These are phyloP conservation scores for Drosophila mayri DNA, from an alignment of 1,140 invertebrate genomes.

Conservation along the genomic window DNA sequence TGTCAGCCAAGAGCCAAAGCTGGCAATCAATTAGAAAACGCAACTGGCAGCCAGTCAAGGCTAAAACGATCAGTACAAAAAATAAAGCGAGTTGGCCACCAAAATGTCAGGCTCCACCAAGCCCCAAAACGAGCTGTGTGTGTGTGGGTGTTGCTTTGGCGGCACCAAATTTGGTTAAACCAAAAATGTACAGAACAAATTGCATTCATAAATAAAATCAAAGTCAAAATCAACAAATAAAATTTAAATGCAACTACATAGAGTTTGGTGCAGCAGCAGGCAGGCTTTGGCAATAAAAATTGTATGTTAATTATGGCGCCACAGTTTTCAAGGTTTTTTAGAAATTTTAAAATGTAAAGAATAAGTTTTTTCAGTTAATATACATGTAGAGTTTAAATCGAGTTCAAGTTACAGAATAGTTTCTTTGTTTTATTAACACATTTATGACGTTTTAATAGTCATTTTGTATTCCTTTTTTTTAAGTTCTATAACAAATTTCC, in stretches of 20 bases:
- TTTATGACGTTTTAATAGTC: not conserved
- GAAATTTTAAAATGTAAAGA: not conserved
- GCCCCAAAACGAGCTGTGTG: constrained; percentile 36
- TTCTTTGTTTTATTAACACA: not conserved
- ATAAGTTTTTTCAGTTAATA: too few relatives aligned
- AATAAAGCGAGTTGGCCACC: constrained; percentile 24
- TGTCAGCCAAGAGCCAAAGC: constrained; percentile 20
- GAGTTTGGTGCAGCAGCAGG: not conserved
- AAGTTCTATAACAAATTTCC: not conserved
- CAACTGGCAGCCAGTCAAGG: constrained; percentile 48
- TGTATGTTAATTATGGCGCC: constrained; percentile 6
- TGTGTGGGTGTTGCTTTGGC: constrained; percentile 71
- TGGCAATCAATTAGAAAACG: constrained; percentile 56
- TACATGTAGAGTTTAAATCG: too few relatives aligned
- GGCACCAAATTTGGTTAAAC: constrained; percentile 75
- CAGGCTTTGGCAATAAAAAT: not conserved
- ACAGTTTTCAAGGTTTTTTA: constrained; percentile 2
- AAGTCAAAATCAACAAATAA: constrained; percentile 34
- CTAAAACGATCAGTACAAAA: constrained; percentile 16
- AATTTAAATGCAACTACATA: constrained; percentile 10
- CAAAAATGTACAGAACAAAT: constrained; percentile 77
- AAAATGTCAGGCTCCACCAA: constrained; percentile 52
- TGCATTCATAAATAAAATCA: constrained; percentile 78
- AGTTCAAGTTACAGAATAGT: not conserved
- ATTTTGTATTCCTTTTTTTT: not conserved